Evolutionary conservation across 2,888 invertebrate species (phyloP).

Genomic region (Nasonia oneida): DNA sequence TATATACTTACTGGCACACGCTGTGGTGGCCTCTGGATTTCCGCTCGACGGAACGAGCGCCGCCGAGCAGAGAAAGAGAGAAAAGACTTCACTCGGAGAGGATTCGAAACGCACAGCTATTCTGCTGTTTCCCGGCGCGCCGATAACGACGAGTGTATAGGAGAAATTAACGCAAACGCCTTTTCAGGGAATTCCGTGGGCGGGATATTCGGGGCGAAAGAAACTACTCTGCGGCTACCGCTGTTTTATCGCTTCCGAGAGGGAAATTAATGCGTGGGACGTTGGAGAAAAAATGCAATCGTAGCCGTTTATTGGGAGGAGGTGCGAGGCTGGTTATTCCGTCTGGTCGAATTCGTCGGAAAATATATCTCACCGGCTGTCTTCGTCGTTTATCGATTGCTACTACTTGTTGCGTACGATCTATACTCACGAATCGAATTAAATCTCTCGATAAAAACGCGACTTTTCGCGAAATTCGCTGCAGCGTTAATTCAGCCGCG

Average conservation of each 20-base stretch:
- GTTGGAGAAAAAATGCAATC: neutral
- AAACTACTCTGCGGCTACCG: neutral
- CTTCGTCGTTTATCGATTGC: neutral
- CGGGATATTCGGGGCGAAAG: neutral
- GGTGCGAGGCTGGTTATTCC: too few species aligned
- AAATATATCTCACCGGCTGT: neutral
- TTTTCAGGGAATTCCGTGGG: neutral
- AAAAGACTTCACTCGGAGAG: neutral
- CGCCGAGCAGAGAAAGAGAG: neutral
- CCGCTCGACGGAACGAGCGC: conserved; percentile 31
- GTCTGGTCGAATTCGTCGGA: neutral
- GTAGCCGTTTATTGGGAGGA: too few species aligned
- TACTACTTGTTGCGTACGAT: neutral
- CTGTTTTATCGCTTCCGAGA: conserved; percentile 21
- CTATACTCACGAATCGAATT: neutral
- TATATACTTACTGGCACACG: neutral
- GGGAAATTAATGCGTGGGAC: neutral
- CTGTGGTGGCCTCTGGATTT: conserved; percentile 3
- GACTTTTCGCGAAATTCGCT: too few species aligned
- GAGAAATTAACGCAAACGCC: neutral
- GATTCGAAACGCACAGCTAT: neutral
- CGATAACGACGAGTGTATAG: conserved; percentile 33
- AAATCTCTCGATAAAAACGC: too few species aligned
- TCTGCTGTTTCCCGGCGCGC: conserved; percentile 18
- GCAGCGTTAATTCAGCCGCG: too few species aligned